Base-by-base conservation (phyloP, 2,797 vertebrate genomes). In the Aulostomus chinensis region DNA sequence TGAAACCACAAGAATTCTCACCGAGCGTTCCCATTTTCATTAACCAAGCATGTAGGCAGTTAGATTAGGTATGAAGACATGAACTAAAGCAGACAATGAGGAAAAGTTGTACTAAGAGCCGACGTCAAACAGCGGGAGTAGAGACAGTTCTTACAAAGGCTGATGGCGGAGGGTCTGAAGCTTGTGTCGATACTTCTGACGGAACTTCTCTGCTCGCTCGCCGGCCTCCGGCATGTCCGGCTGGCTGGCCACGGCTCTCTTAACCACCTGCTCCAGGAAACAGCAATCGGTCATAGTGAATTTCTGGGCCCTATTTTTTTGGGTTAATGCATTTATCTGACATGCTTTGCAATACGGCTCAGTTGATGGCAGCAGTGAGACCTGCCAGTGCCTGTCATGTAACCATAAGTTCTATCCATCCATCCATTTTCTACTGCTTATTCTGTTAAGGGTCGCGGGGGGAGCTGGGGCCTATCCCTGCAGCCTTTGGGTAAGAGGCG, bases 101-200 rank as follows among this genome's bases (percentile, higher is more conserved):
- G 17, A 53, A 41, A 54, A 34, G 20, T 43, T 69, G 46, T 26
- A 57, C 51, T 67, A 67, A 69, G 24, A 25, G 24, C 37, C 14
- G 10, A 4, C 14, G 18, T 56, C 5, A 17, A 18, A 46, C 16
- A 14, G 33, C 21, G 30, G 8, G 47, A 5, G 13, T 1, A n/a
- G 11, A 31, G 34, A 9, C 7, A 4, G 2, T 26, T 75, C 95
- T 95, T 81, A 99, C 97, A 96, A 99, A 1, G 97, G 97, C 83
- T 99, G 97, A 13, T 96, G 92, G 2, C 95, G 88, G 34, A 99
- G 91, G 0, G 96, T 96, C 87, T 98, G 94, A 1, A 99, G 92
- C 81, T 99, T 99, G 58, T 96, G 92, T 85, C 93, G 79, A 81
- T 98, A 99, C 41, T 99, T 99, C 80, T 95, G 95, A 0, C 95